Evolutionary conservation across 2,113 vertebrate genomes (phyloP).

Genomic region (Dinomys branickii): DNA sequence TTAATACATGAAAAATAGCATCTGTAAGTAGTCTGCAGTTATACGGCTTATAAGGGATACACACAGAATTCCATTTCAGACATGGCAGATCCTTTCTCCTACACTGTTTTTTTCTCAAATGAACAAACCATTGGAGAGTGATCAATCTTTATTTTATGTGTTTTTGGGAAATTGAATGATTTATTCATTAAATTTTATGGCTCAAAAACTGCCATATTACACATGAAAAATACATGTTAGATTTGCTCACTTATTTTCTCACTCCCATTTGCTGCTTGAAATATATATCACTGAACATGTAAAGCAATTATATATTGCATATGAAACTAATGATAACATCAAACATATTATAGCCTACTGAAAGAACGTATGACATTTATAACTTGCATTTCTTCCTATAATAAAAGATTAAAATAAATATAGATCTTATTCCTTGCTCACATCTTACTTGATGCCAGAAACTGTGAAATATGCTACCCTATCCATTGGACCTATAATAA

Average conservation of each 20-base stretch:
- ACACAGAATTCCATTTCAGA: not conserved
- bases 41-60: not conserved
- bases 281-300: not conserved
- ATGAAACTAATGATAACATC: not conserved
- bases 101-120: not conserved
- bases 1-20: not conserved
- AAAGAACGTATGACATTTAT: not conserved
- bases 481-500: not conserved
- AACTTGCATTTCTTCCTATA: not conserved
- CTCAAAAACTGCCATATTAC: not conserved
- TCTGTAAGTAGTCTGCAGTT: not conserved
- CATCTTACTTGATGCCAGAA: not conserved
- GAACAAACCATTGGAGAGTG: not conserved
- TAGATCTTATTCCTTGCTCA: not conserved
- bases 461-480: not conserved
- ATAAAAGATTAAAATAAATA: not conserved
- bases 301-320: constrained; percentile 1
- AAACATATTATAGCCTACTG: not conserved
- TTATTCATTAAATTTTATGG: not conserved
- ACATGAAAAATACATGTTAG: not conserved
- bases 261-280: not conserved
- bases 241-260: not conserved
- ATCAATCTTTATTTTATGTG: not conserved
- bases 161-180: not conserved
- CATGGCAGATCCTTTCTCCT: not conserved